A percentile compares a stretch with the other conserved stretches of the same genome.
Conservation (phyloP, 1,140 invertebrate genomes). For the Oedothorax gibbosus region DNA sequence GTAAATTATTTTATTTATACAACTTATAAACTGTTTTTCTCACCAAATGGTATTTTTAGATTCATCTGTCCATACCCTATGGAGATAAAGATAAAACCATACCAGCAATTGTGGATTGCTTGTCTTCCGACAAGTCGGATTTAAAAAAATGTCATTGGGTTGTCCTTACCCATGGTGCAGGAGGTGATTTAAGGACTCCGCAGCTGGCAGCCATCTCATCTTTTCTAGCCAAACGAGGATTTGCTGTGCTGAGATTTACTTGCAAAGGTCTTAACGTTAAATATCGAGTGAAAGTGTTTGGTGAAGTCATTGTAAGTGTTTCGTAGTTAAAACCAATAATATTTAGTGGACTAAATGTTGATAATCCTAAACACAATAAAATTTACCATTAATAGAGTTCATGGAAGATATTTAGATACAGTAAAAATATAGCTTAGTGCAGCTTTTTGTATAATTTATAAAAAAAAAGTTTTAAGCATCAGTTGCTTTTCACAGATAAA, state of each 20-base stretch:
- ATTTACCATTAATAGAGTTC: background rate
- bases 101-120: background rate
- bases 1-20: no score
- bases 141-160: background rate
- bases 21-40: no score
- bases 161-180: slow-evolving; percentile 52
- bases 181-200: slow-evolving; percentile 34
- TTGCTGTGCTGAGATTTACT: slow-evolving; percentile 34
- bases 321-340: background rate
- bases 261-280: slow-evolving; percentile 46
- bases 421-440: no score
- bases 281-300: slow-evolving; percentile 46
- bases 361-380: background rate
- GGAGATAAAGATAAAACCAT: slow-evolving; percentile 26
- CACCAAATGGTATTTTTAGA: background rate
- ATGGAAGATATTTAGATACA: no score
- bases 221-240: background rate
- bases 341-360: background rate
- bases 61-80: slow-evolving; percentile 23
- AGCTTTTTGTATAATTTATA: no score
- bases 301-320: slow-evolving; percentile 32
- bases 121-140: background rate
- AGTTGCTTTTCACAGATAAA: background rate
- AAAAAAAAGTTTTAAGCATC: background rate
- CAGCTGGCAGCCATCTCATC: slow-evolving; percentile 23